Conservation (phyloP, 2,113 vertebrate species). For the Pyrgilauda ruficollis region DNA sequence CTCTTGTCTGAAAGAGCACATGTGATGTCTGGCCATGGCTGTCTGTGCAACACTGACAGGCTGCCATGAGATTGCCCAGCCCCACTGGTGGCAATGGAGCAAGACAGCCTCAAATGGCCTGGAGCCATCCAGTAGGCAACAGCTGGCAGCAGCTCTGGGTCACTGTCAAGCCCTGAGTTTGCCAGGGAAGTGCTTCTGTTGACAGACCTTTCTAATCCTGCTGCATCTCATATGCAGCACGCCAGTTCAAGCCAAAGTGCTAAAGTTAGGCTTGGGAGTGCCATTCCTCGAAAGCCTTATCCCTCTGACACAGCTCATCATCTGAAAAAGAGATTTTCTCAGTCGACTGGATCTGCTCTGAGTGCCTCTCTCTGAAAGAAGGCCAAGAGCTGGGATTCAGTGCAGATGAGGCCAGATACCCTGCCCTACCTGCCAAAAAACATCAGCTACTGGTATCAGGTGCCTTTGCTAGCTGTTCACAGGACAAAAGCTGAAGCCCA, state of each 20-base stretch:
- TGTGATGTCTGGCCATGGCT: background rate
- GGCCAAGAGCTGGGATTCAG: conserved; percentile 24
- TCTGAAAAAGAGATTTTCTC: conserved; percentile 32
- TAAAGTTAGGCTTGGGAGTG: conserved; percentile 28
- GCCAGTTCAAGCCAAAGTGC: background rate
- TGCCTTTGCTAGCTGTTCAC: background rate
- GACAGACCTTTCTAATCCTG: conserved; percentile 9
- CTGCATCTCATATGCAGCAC: background rate
- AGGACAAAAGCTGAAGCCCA: background rate
- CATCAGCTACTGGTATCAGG: background rate
- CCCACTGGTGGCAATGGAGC: rapidly evolving
- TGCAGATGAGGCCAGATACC: conserved; percentile 5
- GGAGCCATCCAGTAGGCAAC: background rate
- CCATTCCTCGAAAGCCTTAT: conserved; percentile 36
- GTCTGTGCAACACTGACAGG: background rate
- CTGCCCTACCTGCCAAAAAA: conserved; percentile 4
- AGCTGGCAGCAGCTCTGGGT: conserved; percentile 1
- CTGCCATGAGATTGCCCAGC: background rate
- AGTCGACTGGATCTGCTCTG: background rate
- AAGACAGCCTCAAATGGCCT: background rate
- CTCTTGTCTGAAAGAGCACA: background rate
- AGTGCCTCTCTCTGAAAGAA: conserved; percentile 15
- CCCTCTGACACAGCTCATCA: conserved; percentile 5
- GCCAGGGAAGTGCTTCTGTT: background rate
- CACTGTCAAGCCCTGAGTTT: background rate